phyloP scores from a whole-genome alignment of 1,140 invertebrate genomes.

The Galleria mellonella region DNA sequence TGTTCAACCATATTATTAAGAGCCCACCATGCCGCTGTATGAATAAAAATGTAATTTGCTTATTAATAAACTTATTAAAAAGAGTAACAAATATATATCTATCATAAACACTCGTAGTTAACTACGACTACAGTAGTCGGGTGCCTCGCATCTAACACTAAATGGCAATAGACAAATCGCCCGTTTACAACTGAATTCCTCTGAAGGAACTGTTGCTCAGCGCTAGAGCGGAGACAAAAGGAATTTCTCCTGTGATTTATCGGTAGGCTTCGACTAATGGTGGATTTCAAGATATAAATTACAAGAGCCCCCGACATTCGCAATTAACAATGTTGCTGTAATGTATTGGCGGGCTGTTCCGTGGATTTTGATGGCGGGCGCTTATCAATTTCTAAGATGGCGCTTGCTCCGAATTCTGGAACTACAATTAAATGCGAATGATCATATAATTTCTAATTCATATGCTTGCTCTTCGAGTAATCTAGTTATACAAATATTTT shows the following conservation, averaged over 20 bases:
- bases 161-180: background rate
- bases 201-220: constrained; percentile 3
- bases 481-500: too few species aligned
- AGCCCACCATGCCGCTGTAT: too few species aligned
- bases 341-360: constrained; percentile 2
- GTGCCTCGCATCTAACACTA: too few species aligned
- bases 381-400: background rate
- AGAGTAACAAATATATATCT: too few species aligned
- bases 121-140: too few species aligned
- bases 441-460: too few species aligned
- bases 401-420: background rate
- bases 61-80: too few species aligned
- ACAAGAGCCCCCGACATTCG: background rate
- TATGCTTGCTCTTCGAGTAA: too few species aligned
- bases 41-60: too few species aligned
- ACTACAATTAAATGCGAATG: too few species aligned
- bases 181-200: background rate
- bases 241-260: constrained; percentile 9
- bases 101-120: too few species aligned
- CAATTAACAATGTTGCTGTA: constrained; percentile 10
- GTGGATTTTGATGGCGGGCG: background rate
- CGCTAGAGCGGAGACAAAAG: constrained; percentile 4
- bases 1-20: too few species aligned
- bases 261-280: constrained; percentile 7
- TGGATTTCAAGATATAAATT: constrained; percentile 10